phyloP scores from a whole-genome alignment of 2,113 vertebrate species.

The Tetraodon nigroviridis region DNA sequence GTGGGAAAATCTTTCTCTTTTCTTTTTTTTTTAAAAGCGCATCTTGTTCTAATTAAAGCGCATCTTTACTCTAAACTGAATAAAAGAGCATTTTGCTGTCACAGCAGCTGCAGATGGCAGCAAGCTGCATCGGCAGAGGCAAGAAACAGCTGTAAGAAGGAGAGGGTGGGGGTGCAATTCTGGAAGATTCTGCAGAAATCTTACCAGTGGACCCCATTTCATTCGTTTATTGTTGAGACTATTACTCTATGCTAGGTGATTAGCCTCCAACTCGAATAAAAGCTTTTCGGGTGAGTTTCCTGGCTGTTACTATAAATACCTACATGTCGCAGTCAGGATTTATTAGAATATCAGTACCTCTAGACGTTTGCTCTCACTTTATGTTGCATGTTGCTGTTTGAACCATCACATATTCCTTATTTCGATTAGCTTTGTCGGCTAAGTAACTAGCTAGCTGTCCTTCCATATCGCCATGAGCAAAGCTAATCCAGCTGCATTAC shows the following conservation, averaged over 20 bases:
- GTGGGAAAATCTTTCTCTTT: too few relatives aligned
- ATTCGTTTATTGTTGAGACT: slow-evolving; percentile 52
- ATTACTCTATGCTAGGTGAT: slow-evolving; percentile 35
- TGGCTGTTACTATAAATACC: slow-evolving; percentile 9
- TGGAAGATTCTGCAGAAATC: slow-evolving; percentile 69
- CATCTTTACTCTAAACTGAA: not conserved
- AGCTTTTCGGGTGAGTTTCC: slow-evolving; percentile 62
- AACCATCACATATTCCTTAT: slow-evolving; percentile 23
- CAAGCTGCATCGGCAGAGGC: slow-evolving; percentile 32
- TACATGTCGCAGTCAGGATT: slow-evolving; percentile 1
- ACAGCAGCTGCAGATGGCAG: slow-evolving; percentile 20
- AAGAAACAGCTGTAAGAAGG: slow-evolving; percentile 42
- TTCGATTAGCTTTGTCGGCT: slow-evolving; percentile 19
- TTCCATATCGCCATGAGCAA: not conserved
- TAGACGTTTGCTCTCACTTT: slow-evolving; percentile 10
- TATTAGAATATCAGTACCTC: not conserved
- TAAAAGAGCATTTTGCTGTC: slow-evolving; percentile 10
- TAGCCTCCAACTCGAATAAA: slow-evolving; percentile 37
- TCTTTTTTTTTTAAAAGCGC: too few relatives aligned
- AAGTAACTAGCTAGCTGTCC: slow-evolving; percentile 5
- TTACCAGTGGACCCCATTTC: slow-evolving; percentile 61
- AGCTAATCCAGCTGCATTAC: not conserved
- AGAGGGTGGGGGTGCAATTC: slow-evolving; percentile 63
- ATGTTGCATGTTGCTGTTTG: slow-evolving; percentile 39
- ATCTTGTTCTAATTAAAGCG: too few relatives aligned